These are phyloP conservation scores for Macaca fascicularis DNA, from an alignment of 2,113 vertebrate species.

Conservation along the genomic window DNA sequence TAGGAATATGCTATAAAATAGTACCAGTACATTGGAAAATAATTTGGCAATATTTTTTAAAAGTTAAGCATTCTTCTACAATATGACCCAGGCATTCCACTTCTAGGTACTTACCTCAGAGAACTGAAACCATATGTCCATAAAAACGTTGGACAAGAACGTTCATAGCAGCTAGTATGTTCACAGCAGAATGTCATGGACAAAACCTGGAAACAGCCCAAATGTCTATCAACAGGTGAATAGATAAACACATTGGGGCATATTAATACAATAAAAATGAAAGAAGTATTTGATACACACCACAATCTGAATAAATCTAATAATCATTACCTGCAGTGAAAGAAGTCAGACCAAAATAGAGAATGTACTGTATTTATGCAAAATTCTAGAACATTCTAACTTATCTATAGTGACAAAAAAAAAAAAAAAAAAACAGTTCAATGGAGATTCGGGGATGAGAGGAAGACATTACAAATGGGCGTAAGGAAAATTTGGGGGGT, in stretches of 20 bases:
- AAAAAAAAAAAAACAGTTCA: background rate
- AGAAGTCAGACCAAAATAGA: background rate
- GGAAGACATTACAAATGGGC: background rate
- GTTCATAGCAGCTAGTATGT: background rate
- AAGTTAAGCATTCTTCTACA: background rate
- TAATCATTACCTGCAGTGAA: constrained; percentile 46
- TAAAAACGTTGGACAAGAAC: background rate
- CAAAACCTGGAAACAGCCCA: background rate
- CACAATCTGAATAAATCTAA: background rate
- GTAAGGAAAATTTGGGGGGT: background rate
- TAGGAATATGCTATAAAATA: background rate
- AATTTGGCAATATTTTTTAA: background rate
- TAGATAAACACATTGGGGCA: background rate
- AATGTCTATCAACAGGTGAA: background rate
- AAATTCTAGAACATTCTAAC: constrained; percentile 19
- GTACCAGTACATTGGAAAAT: background rate
- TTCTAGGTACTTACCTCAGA: background rate
- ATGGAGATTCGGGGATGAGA: background rate
- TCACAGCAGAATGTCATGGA: background rate
- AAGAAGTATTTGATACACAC: background rate
- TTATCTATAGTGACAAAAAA: background rate
- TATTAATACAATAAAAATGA: constrained; percentile 8
- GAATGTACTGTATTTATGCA: background rate
- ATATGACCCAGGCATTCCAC: background rate
- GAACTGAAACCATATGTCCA: background rate